phyloP scores from a whole-genome alignment of 2,113 vertebrate species.

The Mobula birostris region DNA sequence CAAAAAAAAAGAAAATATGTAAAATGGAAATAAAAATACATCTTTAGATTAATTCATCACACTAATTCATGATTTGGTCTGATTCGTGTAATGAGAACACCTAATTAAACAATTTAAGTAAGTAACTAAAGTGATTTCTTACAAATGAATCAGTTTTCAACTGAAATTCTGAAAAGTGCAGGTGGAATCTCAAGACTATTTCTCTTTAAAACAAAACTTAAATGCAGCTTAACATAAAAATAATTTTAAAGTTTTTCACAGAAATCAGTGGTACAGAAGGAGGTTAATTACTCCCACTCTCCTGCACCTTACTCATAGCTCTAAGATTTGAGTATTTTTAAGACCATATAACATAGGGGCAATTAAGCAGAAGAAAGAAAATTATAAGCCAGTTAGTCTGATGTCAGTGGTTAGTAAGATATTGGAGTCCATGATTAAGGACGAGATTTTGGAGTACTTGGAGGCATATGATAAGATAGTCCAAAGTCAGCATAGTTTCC shows the following conservation, averaged over 20 bases:
- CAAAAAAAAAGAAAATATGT: not conserved
- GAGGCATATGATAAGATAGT: too few species aligned
- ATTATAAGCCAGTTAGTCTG: too few species aligned
- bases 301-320: not conserved
- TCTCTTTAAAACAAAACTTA: not conserved
- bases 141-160: not conserved
- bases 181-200: not conserved
- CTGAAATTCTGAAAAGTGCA: not conserved
- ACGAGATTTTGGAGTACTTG: too few species aligned
- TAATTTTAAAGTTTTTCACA: not conserved
- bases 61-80: not conserved
- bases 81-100: not conserved
- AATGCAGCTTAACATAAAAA: not conserved
- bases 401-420: too few species aligned
- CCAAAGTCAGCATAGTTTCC: too few species aligned
- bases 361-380: too few species aligned
- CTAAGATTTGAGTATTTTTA: too few species aligned
- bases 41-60: not conserved
- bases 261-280: not conserved
- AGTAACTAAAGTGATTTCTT: not conserved
- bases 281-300: not conserved
- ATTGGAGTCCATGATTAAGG: too few species aligned
- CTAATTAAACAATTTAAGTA: conserved; percentile 6
- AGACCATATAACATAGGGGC: too few species aligned
- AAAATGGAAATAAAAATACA: not conserved